These are phyloP conservation scores for Semicossyphus pulcher DNA, from an alignment of 2,113 vertebrate genomes.

Conservation along the genomic window DNA sequence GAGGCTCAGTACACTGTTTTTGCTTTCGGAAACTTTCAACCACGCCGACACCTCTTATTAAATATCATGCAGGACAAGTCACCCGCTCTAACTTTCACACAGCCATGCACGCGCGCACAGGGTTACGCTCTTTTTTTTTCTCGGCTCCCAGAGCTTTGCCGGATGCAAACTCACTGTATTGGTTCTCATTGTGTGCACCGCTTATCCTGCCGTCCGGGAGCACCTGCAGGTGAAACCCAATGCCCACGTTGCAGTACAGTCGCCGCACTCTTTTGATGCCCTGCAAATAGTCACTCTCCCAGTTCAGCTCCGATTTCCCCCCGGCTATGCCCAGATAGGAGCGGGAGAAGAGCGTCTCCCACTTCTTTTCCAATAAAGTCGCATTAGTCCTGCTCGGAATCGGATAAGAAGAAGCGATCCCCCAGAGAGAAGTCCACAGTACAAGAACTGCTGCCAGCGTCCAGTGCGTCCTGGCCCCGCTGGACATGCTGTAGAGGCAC, in stretches of 20 bases:
- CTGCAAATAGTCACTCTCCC: conserved; percentile 96
- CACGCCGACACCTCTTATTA: conserved; percentile 69
- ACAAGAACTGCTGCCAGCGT: conserved; percentile 85
- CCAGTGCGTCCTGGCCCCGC: conserved; percentile 86
- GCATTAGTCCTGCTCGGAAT: conserved; percentile 88
- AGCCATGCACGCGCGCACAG: conserved; percentile 48
- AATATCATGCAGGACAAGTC: conserved; percentile 72
- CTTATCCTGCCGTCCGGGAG: conserved; percentile 93
- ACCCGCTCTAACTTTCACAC: conserved; percentile 64
- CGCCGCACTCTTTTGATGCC: conserved; percentile 95
- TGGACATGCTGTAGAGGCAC: conserved; percentile 92
- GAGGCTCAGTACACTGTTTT: conserved; percentile 72
- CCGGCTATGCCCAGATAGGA: conserved; percentile 90
- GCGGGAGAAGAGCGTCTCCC: conserved; percentile 90
- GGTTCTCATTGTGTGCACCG: conserved; percentile 93
- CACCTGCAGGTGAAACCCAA: conserved; percentile 98
- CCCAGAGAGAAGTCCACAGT: conserved; percentile 88
- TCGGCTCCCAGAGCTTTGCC: conserved; percentile 59
- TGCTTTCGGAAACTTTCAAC: conserved; percentile 77
- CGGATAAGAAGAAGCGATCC: conserved; percentile 86
- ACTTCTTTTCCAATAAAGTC: conserved; percentile 89
- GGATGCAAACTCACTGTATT: conserved; percentile 96
- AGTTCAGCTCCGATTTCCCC: conserved; percentile 89
- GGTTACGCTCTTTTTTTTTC: conserved; percentile 63
- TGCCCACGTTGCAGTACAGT: conserved; percentile 99